Percentiles rank a stretch among this genome's conserved stretches.
phyloP scores from a whole-genome alignment of 2,797 vertebrate genomes.

The Neosilurus hyrtlii region DNA sequence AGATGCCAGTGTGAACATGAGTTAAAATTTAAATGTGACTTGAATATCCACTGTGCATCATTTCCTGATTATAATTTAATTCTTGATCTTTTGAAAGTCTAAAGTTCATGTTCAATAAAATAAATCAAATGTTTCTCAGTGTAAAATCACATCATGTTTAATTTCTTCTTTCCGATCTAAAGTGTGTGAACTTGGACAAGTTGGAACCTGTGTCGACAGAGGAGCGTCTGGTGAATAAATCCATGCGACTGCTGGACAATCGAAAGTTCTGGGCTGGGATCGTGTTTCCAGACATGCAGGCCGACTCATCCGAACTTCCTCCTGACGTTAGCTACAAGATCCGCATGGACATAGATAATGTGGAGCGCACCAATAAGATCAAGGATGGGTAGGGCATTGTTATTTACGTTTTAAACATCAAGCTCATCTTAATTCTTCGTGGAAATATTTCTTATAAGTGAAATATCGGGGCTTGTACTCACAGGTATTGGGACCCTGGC shows the following conservation, averaged over 20 bases:
- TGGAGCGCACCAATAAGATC: slow-evolving; percentile 97
- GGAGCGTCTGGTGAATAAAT: slow-evolving; percentile 88
- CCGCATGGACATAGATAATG: slow-evolving; percentile 98
- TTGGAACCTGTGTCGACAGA: slow-evolving; percentile 89
- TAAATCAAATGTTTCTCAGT: not conserved
- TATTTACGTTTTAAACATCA: not conserved
- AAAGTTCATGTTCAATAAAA: not conserved
- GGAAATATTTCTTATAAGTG: not conserved
- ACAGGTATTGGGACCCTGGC: slow-evolving; percentile 96
- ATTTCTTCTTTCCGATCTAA: slow-evolving; percentile 20
- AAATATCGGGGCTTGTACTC: not conserved
- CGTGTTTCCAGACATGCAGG: slow-evolving; percentile 84
- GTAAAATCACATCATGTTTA: not conserved
- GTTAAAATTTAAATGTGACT: not conserved
- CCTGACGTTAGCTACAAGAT: slow-evolving; percentile 94
- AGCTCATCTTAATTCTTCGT: not conserved
- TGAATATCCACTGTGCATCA: not conserved
- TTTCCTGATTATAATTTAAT: not conserved
- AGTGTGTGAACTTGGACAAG: slow-evolving; percentile 97
- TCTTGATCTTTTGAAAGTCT: not conserved
- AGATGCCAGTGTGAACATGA: not conserved
- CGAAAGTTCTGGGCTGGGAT: slow-evolving; percentile 97
- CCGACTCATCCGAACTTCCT: slow-evolving; percentile 80
- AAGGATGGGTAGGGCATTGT: slow-evolving; percentile 83
- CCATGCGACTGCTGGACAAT: slow-evolving; percentile 86